phyloP scores from a whole-genome alignment of 2,113 vertebrate species.

The Natator depressus region DNA sequence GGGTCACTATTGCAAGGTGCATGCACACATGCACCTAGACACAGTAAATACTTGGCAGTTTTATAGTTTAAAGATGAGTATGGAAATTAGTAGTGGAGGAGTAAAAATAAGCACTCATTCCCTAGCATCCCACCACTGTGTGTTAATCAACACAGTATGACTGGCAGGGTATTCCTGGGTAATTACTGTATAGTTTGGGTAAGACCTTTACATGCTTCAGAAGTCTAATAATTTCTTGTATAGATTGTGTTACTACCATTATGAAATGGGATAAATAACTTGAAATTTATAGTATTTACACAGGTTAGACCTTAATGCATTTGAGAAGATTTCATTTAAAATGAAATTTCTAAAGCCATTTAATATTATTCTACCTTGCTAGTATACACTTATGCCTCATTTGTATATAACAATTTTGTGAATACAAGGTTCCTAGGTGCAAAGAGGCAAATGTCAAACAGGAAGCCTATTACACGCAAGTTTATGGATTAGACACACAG shows the following conservation, averaged over 20 bases:
- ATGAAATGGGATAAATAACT: too few species aligned
- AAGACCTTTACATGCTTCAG: background rate
- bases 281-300: background rate
- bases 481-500: rapidly evolving
- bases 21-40: too few species aligned
- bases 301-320: background rate
- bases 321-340: background rate
- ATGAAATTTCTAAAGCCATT: background rate
- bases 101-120: too few species aligned
- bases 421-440: background rate
- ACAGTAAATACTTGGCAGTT: too few species aligned
- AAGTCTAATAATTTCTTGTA: background rate
- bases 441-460: too few species aligned
- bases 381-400: background rate
- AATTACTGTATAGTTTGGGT: too few species aligned
- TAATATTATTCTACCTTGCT: background rate
- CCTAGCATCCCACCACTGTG: too few species aligned
- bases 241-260: background rate
- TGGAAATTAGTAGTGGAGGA: too few species aligned
- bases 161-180: too few species aligned
- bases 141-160: too few species aligned
- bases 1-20: too few species aligned
- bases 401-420: background rate
- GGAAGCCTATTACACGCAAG: background rate
- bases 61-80: too few species aligned